Evolutionary conservation across 2,113 vertebrate genomes (phyloP).

Genomic region (Psittacula cyanocephala): DNA sequence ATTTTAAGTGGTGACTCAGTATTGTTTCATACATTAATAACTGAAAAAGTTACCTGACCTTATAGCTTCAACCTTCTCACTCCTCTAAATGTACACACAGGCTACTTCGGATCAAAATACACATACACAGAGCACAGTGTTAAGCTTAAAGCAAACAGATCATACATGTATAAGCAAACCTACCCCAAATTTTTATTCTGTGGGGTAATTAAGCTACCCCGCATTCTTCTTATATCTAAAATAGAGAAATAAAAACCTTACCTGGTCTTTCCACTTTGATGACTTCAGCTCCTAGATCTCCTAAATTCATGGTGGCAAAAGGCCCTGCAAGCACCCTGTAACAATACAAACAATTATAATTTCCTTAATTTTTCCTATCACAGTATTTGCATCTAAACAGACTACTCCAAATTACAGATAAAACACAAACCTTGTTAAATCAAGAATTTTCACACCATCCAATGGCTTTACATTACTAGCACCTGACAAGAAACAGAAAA

Average conservation of each 20-base stretch:
- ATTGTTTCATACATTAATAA: neutral
- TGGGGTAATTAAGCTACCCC: neutral
- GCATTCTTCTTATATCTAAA: neutral
- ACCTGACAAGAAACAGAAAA: slow-evolving; percentile 67
- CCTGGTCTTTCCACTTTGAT: slow-evolving; percentile 96
- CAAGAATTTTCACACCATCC: slow-evolving; percentile 84
- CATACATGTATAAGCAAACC: neutral
- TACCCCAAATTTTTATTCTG: neutral
- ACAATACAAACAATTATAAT: neutral
- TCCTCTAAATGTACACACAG: neutral
- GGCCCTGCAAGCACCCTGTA: slow-evolving; percentile 92
- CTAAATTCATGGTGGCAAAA: slow-evolving; percentile 96
- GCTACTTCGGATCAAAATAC: neutral
- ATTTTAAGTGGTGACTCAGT: neutral
- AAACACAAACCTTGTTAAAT: slow-evolving; percentile 83
- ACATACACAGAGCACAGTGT: neutral
- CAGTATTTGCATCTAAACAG: neutral
- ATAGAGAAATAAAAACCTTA: slow-evolving; percentile 37
- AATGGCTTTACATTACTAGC: slow-evolving; percentile 72
- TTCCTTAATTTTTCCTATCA: neutral
- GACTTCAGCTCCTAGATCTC: slow-evolving; percentile 93
- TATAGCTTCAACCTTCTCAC: neutral
- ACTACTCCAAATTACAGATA: neutral
- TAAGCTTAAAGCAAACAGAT: neutral
- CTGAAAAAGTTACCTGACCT: neutral